Evolutionary conservation across 2,888 invertebrate genomes (phyloP).

Genomic region (Endomychus coccineus): DNA sequence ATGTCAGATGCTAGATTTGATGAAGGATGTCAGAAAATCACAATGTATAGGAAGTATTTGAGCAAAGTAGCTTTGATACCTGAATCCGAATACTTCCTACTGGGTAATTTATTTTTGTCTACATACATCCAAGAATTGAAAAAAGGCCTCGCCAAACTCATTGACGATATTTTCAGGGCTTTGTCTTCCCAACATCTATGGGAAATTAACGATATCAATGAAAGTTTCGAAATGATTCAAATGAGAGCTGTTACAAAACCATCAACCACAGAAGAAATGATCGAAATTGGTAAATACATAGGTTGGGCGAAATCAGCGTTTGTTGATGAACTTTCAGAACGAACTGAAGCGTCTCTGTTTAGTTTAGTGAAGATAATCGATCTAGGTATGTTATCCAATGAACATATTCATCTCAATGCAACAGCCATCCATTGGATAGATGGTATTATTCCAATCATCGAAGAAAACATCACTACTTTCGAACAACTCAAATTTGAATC

Average conservation of each 20-base stretch:
- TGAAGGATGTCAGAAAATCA: slow-evolving; percentile 52
- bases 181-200: slow-evolving; percentile 56
- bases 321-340: slow-evolving; percentile 58
- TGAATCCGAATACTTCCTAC: slow-evolving; percentile 58
- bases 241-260: slow-evolving; percentile 63
- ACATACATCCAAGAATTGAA: slow-evolving; percentile 12
- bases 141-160: slow-evolving; percentile 48
- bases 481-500: slow-evolving; percentile 76
- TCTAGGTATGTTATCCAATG: slow-evolving; percentile 61
- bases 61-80: slow-evolving; percentile 54
- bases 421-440: slow-evolving; percentile 75
- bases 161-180: slow-evolving; percentile 53
- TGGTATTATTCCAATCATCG: slow-evolving; percentile 71
- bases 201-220: slow-evolving; percentile 60
- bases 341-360: slow-evolving; percentile 58
- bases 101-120: slow-evolving; percentile 25
- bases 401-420: slow-evolving; percentile 70
- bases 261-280: slow-evolving; percentile 67
- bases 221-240: slow-evolving; percentile 63
- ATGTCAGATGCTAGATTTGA: slow-evolving; percentile 49
- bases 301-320: slow-evolving; percentile 64
- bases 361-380: slow-evolving; percentile 64
- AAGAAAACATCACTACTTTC: slow-evolving; percentile 64
- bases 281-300: slow-evolving; percentile 72
- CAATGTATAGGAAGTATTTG: slow-evolving; percentile 51